Conservation (phyloP, 2,888 invertebrate species). For the Tridacna crocea region DNA sequence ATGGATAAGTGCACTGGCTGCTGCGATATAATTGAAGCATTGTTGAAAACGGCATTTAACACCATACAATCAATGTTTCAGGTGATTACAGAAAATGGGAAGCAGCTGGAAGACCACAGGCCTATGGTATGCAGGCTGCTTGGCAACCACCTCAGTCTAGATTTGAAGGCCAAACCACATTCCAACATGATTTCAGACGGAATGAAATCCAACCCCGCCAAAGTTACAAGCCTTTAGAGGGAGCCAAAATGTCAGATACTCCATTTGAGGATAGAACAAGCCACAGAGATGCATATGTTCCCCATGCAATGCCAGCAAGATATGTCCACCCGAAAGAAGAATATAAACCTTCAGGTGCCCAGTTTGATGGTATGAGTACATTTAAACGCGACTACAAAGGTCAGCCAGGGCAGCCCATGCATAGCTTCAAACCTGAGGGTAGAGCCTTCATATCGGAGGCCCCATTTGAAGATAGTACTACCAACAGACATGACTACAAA, state of each 20-base stretch:
- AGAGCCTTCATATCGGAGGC: slow-evolving; percentile 80
- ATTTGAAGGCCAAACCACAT: slow-evolving; percentile 82
- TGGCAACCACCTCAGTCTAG: slow-evolving; percentile 79
- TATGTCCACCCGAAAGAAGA: slow-evolving; percentile 71
- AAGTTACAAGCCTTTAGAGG: slow-evolving; percentile 80
- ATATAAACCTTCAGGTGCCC: slow-evolving; percentile 76
- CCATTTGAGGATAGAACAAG: slow-evolving; percentile 82
- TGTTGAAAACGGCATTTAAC: too few species aligned
- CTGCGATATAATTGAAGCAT: too few species aligned
- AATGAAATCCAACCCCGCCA: slow-evolving; percentile 75
- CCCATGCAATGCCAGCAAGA: slow-evolving; percentile 78
- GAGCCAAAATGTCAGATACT: slow-evolving; percentile 74
- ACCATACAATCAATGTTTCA: too few species aligned
- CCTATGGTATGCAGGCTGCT: slow-evolving; percentile 64
- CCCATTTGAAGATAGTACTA: slow-evolving; percentile 83
- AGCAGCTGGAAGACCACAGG: slow-evolving; percentile 62
- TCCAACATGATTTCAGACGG: slow-evolving; percentile 78
- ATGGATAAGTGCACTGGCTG: too few species aligned
- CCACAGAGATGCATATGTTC: slow-evolving; percentile 81
- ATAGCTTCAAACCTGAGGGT: slow-evolving; percentile 81
- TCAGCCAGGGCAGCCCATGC: slow-evolving; percentile 67
- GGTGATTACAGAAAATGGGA: slow-evolving; percentile 82
- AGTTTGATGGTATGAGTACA: slow-evolving; percentile 81
- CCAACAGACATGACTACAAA: slow-evolving; percentile 80
- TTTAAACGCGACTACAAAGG: slow-evolving; percentile 79